phyloP scores from a whole-genome alignment of 1,140 invertebrate genomes.

The Batillaria attramentaria region DNA sequence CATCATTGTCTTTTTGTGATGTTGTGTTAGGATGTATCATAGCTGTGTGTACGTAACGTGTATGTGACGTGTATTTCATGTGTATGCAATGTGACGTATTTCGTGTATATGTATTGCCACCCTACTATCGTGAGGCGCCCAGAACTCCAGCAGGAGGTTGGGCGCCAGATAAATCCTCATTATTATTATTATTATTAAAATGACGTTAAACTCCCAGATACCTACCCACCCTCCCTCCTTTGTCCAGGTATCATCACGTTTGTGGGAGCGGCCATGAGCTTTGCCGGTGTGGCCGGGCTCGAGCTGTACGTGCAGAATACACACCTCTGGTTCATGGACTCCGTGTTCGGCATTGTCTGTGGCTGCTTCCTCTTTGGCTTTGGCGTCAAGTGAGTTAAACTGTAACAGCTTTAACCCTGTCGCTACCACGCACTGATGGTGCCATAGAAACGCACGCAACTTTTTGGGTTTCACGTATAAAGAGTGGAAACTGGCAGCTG shows the following conservation, averaged over 20 bases:
- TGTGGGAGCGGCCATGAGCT: conserved; percentile 36
- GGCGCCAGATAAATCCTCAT: no score
- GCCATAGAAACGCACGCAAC: neutral
- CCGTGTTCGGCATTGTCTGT: conserved; percentile 43
- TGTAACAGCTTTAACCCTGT: neutral
- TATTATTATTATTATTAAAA: no score
- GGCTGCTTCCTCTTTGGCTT: conserved; percentile 36
- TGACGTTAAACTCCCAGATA: no score
- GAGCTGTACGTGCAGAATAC: conserved; percentile 37
- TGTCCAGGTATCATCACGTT: conserved; percentile 45
- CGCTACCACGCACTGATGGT: neutral
- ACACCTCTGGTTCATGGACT: conserved; percentile 38
- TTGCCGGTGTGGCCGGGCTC: conserved; percentile 36
- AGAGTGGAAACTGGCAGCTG: neutral
- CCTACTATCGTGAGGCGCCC: no score
- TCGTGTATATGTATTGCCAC: neutral
- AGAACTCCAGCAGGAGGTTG: no score
- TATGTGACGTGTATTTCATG: no score
- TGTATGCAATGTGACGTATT: no score
- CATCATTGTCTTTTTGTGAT: no score
- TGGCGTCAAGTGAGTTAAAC: conserved; percentile 44
- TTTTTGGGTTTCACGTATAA: neutral
- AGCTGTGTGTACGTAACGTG: no score
- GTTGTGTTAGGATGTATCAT: no score
- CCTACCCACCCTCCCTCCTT: no score